phyloP scores from a whole-genome alignment of 2,888 invertebrate species.

The Hirtodrosophila alboralis region DNA sequence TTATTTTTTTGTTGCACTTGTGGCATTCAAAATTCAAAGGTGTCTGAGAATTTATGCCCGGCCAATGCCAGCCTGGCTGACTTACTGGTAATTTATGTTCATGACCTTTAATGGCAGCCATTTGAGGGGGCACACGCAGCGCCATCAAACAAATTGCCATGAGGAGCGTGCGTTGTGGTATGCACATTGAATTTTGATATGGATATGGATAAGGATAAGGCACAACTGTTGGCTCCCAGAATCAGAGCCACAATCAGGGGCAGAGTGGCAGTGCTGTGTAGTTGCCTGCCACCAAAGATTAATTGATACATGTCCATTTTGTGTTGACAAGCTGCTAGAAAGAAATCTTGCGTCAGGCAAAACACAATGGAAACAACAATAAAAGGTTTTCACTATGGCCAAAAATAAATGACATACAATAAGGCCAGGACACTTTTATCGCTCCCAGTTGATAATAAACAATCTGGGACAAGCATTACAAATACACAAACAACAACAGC shows the following conservation, averaged over 20 bases:
- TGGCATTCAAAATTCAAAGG: slow-evolving; percentile 50
- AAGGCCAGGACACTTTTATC: slow-evolving; percentile 77
- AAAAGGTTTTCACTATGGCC: slow-evolving; percentile 51
- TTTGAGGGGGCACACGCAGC: slow-evolving; percentile 45
- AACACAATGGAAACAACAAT: slow-evolving; percentile 38
- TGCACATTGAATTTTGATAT: slow-evolving; percentile 78
- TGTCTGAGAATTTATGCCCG: slow-evolving; percentile 50
- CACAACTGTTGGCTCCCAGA: slow-evolving; percentile 41
- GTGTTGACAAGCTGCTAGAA: slow-evolving; percentile 75
- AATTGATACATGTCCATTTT: slow-evolving; percentile 81
- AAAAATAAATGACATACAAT: slow-evolving; percentile 77
- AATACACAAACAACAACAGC: slow-evolving; percentile 32
- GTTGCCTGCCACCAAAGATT: slow-evolving; percentile 55
- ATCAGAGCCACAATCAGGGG: no score
- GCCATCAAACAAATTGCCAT: slow-evolving; percentile 78
- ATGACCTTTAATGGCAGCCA: slow-evolving; percentile 74
- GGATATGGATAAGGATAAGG: slow-evolving; percentile 51
- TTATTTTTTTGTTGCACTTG: slow-evolving; percentile 67
- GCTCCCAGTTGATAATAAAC: slow-evolving; percentile 78
- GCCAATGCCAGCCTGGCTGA: slow-evolving; percentile 29
- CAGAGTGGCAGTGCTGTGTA: slow-evolving; percentile 1
- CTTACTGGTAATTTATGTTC: slow-evolving; percentile 68
- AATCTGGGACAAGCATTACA: slow-evolving; percentile 59
- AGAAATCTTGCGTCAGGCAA: slow-evolving; percentile 63
- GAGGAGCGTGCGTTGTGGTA: slow-evolving; percentile 61